Base-by-base conservation (phyloP, 1,140 invertebrate species). In the Lepidurus arcticus region DNA sequence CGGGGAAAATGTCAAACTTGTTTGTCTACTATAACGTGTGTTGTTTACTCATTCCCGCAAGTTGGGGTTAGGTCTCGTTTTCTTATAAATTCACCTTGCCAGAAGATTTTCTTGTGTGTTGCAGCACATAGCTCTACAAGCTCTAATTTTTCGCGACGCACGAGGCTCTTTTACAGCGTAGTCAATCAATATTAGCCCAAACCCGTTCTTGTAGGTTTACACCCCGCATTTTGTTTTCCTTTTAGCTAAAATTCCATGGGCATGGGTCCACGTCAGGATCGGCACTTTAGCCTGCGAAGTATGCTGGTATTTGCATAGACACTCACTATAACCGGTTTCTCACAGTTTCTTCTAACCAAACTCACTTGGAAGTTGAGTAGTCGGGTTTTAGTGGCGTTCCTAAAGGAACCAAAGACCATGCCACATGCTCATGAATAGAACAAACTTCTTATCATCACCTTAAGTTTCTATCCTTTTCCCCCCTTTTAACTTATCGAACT, bases 391-490 rank as follows among this genome's bases (percentile, higher is more conserved):
- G 34, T 34, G 2, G 34, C 34, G 34, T 34, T 34, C 34, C 34
- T 34, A 34, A 34, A 34, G 34, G 34, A 86, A 87, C 89, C 90
- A 84, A 84, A 81, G 81, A 45, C 74, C 77, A 74, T 2, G 82
- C 78, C 88, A 88, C 81, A 86, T 85, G 73, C 85, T 87, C 79
- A 78, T 13, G 26, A 65, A 11, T 43, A 42, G 21, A 26, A 42
- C 9, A 8, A 76, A 42, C 26, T 11, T 42, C 75, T 42, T 75
- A 43, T 75, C 34, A 7, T 43, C 42, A 75, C 1, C 74, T 16
- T 43, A 43, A 44, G 74, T 43, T 42, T 43, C 74, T 42, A 13
- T 43, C 74, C 44, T 9, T 34, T 74, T 26, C 42, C 9, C 26
- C 43, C 53, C 16, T 16, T 75, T 43, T 75, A 75, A 44, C 74